phyloP scores from a whole-genome alignment of 2,113 vertebrate species.

The Salminus brasiliensis region DNA sequence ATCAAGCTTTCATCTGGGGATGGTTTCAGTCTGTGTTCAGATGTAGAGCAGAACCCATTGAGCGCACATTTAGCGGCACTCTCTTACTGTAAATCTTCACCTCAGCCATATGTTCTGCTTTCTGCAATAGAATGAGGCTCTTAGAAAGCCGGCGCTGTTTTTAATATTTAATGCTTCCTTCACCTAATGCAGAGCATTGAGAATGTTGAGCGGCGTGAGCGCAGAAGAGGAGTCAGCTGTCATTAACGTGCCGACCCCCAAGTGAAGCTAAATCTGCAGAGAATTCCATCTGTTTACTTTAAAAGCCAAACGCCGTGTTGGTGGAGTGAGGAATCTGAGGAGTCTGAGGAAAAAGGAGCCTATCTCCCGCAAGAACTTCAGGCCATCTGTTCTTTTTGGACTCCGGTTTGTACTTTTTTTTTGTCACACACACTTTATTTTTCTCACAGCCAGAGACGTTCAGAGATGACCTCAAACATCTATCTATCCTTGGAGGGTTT shows the following conservation, averaged over 20 bases:
- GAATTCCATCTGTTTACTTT: background rate
- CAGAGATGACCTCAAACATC: background rate
- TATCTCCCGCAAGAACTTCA: background rate
- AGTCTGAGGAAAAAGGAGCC: background rate
- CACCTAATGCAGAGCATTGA: background rate
- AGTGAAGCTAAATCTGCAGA: background rate
- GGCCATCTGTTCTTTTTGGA: background rate
- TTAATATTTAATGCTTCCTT: slow-evolving; percentile 12
- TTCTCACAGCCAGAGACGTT: background rate
- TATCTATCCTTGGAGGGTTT: background rate
- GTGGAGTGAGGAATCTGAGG: background rate
- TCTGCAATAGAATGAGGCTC: background rate
- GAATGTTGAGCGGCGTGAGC: background rate
- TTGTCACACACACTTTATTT: background rate
- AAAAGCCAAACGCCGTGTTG: background rate
- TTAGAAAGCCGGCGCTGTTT: background rate
- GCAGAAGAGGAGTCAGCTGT: background rate
- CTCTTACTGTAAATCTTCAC: no score
- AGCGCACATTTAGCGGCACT: no score
- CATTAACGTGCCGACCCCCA: background rate
- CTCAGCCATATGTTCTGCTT: background rate
- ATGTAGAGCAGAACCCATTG: no score
- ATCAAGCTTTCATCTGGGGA: no score
- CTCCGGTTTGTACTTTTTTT: background rate
- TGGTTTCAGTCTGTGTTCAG: no score